Conservation (phyloP, 1,140 invertebrate genomes). For the Maniola jurtina region DNA sequence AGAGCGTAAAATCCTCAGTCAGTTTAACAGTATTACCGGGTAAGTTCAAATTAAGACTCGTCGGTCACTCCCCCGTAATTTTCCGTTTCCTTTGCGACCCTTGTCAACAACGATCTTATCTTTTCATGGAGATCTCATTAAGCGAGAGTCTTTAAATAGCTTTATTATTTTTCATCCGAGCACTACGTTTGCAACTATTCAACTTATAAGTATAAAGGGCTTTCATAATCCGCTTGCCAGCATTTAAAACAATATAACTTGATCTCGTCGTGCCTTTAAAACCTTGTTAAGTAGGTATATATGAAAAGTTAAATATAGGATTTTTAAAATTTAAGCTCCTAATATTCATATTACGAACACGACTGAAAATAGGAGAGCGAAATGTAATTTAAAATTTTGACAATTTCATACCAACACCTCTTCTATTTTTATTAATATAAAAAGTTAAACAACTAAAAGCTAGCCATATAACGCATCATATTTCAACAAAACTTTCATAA, state of each 20-base stretch:
- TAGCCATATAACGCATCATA: slow-evolving; percentile 22
- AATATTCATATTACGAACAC: too few relatives aligned
- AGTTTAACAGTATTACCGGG: slow-evolving; percentile 53
- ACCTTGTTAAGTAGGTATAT: too few relatives aligned
- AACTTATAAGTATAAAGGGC: neutral
- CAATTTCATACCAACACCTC: slow-evolving; percentile 13
- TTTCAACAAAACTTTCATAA: slow-evolving; percentile 26
- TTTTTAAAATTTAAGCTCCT: too few relatives aligned
- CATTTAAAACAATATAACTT: too few relatives aligned
- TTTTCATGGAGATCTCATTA: slow-evolving; percentile 64
- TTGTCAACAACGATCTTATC: slow-evolving; percentile 62
- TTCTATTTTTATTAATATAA: slow-evolving; percentile 27
- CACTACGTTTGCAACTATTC: neutral
- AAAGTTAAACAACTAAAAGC: slow-evolving; percentile 30
- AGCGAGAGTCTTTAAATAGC: slow-evolving; percentile 49
- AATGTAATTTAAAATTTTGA: slow-evolving; percentile 13
- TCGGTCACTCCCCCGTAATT: slow-evolving; percentile 63
- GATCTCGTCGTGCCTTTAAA: too few relatives aligned
- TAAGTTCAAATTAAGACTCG: slow-evolving; percentile 62
- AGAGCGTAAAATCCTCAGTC: slow-evolving; percentile 46
- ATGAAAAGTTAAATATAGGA: too few relatives aligned
- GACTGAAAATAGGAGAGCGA: neutral
- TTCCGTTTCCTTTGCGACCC: slow-evolving; percentile 59
- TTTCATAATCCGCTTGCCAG: neutral
- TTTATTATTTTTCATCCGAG: slow-evolving; percentile 26